phyloP scores from a whole-genome alignment of 2,797 vertebrate species.

The Ctenopoma kingsleyae region DNA sequence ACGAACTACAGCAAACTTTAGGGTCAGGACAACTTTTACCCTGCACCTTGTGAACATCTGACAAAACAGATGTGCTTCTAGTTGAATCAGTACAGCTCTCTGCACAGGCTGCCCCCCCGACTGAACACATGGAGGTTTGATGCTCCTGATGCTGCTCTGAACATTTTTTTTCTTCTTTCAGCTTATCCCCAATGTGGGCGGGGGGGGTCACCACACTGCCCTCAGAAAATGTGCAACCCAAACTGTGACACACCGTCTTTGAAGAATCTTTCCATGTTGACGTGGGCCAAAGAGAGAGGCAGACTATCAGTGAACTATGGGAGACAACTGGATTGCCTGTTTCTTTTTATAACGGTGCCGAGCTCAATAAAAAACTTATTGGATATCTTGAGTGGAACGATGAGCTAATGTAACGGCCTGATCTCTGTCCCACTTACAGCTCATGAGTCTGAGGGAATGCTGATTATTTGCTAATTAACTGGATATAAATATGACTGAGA shows the following conservation, averaged over 20 bases:
- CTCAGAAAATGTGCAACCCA: constrained; percentile 4
- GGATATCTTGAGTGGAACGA: constrained; percentile 46
- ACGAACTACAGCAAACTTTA: neutral
- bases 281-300: no score
- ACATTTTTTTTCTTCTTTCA: neutral
- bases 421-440: constrained; percentile 58
- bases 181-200: no score
- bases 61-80: neutral
- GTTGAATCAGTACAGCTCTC: neutral
- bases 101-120: neutral
- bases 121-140: no score
- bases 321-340: constrained; percentile 51
- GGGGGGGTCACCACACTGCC: neutral
- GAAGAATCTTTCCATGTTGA: constrained; percentile 45
- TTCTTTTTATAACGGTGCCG: constrained; percentile 51
- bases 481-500: constrained; percentile 51
- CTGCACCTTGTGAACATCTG: neutral
- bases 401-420: constrained; percentile 51
- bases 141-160: no score
- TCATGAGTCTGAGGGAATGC: constrained; percentile 48
- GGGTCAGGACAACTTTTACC: neutral
- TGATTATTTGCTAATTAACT: constrained; percentile 68
- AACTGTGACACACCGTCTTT: constrained; percentile 29
- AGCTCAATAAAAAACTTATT: constrained; percentile 58
- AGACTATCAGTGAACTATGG: constrained; percentile 50